Percentiles rank a stretch among this genome's conserved stretches.
phyloP scores from a whole-genome alignment of 2,888 invertebrate species.

The Cephus pulcher region DNA sequence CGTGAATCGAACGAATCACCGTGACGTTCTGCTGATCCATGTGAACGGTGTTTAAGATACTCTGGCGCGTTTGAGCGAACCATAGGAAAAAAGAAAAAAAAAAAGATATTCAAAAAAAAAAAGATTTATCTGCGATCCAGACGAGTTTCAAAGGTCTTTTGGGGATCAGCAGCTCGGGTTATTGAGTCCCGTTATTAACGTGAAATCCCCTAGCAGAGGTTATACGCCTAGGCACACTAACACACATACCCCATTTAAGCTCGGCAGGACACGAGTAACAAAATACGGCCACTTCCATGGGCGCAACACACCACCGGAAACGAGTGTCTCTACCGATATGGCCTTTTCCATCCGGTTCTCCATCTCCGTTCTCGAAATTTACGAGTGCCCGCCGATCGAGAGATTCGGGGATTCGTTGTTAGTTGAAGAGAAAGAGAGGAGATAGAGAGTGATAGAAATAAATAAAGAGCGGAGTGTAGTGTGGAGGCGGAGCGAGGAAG shows the following conservation, averaged over 20 bases:
- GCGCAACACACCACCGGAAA: background rate
- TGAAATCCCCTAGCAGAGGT: background rate
- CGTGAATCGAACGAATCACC: background rate
- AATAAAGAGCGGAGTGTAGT: background rate
- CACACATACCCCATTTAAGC: background rate
- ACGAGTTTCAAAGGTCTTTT: background rate
- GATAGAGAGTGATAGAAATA: background rate
- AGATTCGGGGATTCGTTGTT: background rate
- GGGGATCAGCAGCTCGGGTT: background rate
- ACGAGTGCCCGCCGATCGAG: background rate
- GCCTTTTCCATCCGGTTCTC: background rate
- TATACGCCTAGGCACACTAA: background rate
- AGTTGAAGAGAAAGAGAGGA: too few relatives aligned
- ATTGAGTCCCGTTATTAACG: background rate
- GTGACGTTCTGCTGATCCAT: background rate
- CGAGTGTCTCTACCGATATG: background rate
- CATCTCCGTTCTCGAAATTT: background rate
- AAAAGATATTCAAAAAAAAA: background rate
- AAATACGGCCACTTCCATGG: background rate
- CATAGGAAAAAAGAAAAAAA: background rate
- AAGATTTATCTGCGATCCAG: background rate
- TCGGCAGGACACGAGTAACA: background rate
- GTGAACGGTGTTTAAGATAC: background rate
- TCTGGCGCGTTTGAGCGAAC: background rate
- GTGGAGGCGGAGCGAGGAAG: background rate